These are phyloP conservation scores for Chlorodrepanis virens DNA, from an alignment of 2,113 vertebrate species.

Conservation along the genomic window DNA sequence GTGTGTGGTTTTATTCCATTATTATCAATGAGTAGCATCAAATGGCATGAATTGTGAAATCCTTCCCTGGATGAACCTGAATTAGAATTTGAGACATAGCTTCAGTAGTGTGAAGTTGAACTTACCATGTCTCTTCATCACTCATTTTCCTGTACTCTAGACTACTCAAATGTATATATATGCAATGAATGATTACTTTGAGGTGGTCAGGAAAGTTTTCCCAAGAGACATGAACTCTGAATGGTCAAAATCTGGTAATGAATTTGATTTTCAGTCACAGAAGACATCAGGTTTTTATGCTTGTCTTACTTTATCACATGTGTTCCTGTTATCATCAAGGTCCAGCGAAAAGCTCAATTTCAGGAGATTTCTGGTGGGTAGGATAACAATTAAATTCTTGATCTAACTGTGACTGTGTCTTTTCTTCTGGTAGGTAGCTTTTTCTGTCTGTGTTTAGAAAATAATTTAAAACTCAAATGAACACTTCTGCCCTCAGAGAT, in stretches of 20 bases:
- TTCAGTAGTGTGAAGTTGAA: background rate
- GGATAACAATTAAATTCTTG: background rate
- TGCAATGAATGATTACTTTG: background rate
- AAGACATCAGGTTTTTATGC: background rate
- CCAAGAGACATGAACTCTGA: background rate
- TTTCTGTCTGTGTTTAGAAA: background rate
- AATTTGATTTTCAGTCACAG: background rate
- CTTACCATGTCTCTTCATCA: background rate
- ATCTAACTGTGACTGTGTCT: background rate
- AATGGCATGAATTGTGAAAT: background rate
- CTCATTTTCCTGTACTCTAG: background rate
- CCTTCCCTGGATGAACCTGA: background rate
- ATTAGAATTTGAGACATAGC: background rate
- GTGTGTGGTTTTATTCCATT: background rate
- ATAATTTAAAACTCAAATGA: background rate
- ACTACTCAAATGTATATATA: background rate
- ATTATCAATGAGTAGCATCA: background rate
- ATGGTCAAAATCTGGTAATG: background rate
- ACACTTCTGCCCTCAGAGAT: background rate
- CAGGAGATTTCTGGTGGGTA: background rate
- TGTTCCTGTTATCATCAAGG: background rate
- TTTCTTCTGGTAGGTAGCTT: background rate
- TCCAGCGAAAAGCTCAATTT: background rate
- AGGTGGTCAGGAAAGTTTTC: background rate
- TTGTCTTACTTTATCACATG: background rate